These are phyloP conservation scores for Chlorospingus semifuscus DNA, from an alignment of 2,797 vertebrate genomes.

Conservation along the genomic window DNA sequence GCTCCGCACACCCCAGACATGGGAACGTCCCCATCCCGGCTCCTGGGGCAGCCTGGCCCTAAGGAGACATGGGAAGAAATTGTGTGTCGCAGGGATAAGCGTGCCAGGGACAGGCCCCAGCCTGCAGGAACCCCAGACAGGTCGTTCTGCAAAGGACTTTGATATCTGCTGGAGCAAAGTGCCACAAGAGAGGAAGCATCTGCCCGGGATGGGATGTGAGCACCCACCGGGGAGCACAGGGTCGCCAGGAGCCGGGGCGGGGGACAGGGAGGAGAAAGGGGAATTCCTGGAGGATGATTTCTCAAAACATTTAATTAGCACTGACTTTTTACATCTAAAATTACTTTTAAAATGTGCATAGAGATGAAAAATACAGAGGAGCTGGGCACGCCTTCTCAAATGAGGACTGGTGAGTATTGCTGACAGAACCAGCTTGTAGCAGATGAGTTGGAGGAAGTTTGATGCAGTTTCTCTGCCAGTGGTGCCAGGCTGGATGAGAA, in stretches of 20 bases:
- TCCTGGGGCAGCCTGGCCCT: neutral
- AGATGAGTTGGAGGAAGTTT: neutral
- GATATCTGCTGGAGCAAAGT: neutral
- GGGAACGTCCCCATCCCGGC: neutral
- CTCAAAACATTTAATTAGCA: conserved; percentile 46
- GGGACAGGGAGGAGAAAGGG: conserved; percentile 1
- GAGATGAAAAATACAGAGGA: conserved; percentile 18
- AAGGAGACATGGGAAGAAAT: neutral
- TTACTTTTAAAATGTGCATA: neutral
- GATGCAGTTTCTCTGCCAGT: neutral
- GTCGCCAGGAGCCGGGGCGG: neutral
- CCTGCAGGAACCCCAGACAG: conserved; percentile 18
- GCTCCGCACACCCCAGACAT: neutral
- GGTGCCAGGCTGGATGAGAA: neutral
- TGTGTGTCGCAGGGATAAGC: neutral
- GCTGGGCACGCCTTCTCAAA: neutral
- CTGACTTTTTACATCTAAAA: conserved; percentile 23
- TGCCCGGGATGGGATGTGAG: neutral
- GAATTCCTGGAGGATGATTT: conserved; percentile 46
- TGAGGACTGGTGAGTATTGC: neutral
- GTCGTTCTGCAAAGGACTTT: neutral
- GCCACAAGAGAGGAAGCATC: neutral
- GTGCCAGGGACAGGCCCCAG: neutral
- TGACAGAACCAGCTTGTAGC: neutral
- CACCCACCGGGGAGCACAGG: neutral